Base-by-base conservation (phyloP, 2,888 invertebrate genomes). In the Zonitis immaculata region DNA sequence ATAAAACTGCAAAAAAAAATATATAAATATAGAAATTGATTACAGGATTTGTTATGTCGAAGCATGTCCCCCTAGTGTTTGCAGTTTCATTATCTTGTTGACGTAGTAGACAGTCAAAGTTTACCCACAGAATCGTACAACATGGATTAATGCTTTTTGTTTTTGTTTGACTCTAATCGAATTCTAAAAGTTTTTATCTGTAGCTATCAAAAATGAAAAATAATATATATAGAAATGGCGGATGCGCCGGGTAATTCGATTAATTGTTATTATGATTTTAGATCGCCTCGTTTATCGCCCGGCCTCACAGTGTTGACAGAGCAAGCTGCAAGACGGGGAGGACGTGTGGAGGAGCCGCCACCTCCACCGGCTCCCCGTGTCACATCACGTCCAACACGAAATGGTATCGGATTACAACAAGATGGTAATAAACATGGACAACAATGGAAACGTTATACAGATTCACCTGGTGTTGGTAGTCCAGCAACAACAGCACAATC, bases 361-460 rank as follows among this genome's bases (percentile, higher is more conserved):
- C 82, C 63, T 57, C 73, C 74, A 32, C 71, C 72, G 27, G 73
- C 71, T 35, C 73, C 74, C 50, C 67, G 75, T 28, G 65, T 63
- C 48, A 61, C 66, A 42, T 72, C 72, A 16, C 66, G 69, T 57
- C 62, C 68, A 9, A 62, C 65, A 28, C 57, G 70, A 22, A 72
- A 69, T 60, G 66, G 51, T 73, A 77, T 60, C 9, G 62, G 66
- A 46, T 59, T 67, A 14, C 68, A 66, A 57, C n/a, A n/a, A n/a
- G n/a, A n/a, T n/a, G 70, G 70, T 48, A 51, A 61, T 20, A 68
- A 68, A 45, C 70, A 72, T 58, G 69, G 73, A 22, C 83, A 83
- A 42, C 83, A 83, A 46, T 84, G 83, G 83, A 84, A 83, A 73
- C 80, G 83, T 60, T 84, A 84, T 66, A 83, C 82, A 25, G 83